phyloP scores from a whole-genome alignment of 2,888 invertebrate genomes.

The Volucella bombylans region DNA sequence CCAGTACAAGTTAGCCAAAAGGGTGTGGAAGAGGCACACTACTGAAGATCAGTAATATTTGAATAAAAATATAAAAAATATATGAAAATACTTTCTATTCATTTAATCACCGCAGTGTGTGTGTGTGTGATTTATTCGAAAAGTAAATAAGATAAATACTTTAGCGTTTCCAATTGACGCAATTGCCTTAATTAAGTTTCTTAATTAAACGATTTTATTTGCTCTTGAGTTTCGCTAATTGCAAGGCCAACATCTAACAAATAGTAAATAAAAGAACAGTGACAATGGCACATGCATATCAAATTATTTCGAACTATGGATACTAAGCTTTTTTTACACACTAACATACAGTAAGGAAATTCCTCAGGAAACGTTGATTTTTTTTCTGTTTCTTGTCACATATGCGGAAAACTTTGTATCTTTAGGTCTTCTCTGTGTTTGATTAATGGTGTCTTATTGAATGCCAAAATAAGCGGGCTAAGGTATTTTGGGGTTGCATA shows the following conservation, averaged over 20 bases:
- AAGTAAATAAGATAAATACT: no score
- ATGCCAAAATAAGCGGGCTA: neutral
- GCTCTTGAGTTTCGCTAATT: neutral
- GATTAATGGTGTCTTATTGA: constrained; percentile 19
- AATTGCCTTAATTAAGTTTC: neutral
- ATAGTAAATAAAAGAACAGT: neutral
- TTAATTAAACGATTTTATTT: constrained; percentile 13
- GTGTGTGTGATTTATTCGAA: no score
- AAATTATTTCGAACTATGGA: neutral
- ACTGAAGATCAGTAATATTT: no score
- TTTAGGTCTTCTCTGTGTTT: constrained; percentile 3
- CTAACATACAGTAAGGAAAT: no score
- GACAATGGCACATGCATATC: neutral
- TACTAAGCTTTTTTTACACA: neutral
- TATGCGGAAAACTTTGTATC: constrained; percentile 19
- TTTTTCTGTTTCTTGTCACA: constrained; percentile 7
- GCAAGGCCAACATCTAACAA: neutral
- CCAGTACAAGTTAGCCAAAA: no score
- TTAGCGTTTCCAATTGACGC: no score
- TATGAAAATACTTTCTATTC: no score
- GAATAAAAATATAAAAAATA: no score
- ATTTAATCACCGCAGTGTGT: no score
- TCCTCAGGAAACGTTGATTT: no score
- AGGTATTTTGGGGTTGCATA: neutral
- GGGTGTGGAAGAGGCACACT: no score